Conservation (phyloP, 2,797 vertebrate species). For the Myotis vivesi region DNA sequence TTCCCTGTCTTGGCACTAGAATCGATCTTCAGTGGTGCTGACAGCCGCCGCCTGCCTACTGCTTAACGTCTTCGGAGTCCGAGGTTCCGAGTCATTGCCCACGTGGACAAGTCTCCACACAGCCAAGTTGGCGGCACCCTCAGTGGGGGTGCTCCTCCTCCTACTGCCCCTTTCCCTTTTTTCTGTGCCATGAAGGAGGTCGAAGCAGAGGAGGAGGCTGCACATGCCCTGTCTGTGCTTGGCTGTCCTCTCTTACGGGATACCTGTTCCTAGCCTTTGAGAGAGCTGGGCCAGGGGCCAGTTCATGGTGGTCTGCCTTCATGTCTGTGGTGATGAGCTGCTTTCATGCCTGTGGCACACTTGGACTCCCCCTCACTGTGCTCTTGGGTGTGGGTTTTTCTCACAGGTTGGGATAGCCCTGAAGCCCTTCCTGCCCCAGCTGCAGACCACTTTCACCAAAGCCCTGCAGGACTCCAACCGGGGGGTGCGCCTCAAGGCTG, state of each 20-base stretch:
- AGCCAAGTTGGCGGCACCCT: background rate
- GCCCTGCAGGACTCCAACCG: slow-evolving; percentile 96
- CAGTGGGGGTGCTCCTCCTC: too few relatives aligned
- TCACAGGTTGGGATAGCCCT: slow-evolving; percentile 94
- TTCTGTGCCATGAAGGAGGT: background rate
- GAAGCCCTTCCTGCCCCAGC: slow-evolving; percentile 98
- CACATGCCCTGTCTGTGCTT: background rate
- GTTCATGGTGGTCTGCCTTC: background rate
- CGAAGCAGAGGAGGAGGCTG: background rate
- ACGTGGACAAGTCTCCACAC: background rate
- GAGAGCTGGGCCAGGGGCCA: background rate
- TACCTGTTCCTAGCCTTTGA: background rate
- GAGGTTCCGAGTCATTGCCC: background rate
- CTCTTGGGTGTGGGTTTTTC: background rate
- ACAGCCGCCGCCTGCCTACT: background rate
- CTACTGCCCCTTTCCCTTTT: background rate
- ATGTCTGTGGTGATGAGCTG: background rate
- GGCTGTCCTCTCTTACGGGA: accelerated
- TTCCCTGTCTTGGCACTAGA: background rate
- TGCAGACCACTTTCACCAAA: slow-evolving; percentile 99
- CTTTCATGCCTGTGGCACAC: background rate
- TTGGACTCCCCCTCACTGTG: background rate
- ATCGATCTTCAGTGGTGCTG: background rate
- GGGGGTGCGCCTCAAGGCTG: slow-evolving; percentile 93
- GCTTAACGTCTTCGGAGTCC: background rate